Evolutionary conservation across 2,113 vertebrate genomes (phyloP).

Genomic region (Corvus cornix): DNA sequence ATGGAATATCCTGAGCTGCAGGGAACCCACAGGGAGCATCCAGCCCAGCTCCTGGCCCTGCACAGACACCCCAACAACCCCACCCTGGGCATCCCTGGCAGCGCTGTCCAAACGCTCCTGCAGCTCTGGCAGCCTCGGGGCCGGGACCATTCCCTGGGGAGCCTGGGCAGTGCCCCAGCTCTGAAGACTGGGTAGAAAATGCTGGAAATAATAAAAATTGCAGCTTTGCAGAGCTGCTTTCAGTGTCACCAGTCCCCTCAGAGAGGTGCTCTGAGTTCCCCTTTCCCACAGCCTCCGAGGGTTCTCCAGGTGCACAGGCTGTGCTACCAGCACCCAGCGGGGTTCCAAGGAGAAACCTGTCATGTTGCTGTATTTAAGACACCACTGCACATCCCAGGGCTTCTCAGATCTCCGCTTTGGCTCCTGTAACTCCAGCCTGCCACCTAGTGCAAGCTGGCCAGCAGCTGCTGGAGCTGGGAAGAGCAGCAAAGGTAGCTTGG

Average conservation of each 20-base stretch:
- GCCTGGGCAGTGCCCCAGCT: neutral
- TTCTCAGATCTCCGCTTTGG: neutral
- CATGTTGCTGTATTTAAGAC: slow-evolving; percentile 37
- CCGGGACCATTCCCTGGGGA: neutral
- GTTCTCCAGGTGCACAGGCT: neutral
- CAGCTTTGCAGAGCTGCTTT: neutral
- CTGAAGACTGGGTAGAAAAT: neutral
- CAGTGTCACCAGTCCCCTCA: neutral
- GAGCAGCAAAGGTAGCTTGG: neutral
- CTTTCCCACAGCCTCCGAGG: neutral
- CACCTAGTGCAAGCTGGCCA: slow-evolving; percentile 26
- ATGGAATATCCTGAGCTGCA: neutral
- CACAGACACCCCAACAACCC: neutral
- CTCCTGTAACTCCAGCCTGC: slow-evolving; percentile 40
- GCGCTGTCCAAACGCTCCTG: fast-evolving
- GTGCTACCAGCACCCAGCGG: neutral
- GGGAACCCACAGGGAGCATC: neutral
- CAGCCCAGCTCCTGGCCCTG: neutral
- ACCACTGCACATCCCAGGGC: neutral
- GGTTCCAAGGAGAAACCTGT: slow-evolving; percentile 37
- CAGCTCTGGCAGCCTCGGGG: neutral
- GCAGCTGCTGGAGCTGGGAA: neutral
- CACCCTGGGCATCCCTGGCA: neutral
- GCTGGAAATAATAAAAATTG: neutral
- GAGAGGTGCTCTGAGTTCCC: neutral